Percentiles rank a stretch among this genome's conserved stretches.
These are phyloP conservation scores for Drosophila aldrichi DNA, from an alignment of 2,888 invertebrate species.

Conservation along the genomic window DNA sequence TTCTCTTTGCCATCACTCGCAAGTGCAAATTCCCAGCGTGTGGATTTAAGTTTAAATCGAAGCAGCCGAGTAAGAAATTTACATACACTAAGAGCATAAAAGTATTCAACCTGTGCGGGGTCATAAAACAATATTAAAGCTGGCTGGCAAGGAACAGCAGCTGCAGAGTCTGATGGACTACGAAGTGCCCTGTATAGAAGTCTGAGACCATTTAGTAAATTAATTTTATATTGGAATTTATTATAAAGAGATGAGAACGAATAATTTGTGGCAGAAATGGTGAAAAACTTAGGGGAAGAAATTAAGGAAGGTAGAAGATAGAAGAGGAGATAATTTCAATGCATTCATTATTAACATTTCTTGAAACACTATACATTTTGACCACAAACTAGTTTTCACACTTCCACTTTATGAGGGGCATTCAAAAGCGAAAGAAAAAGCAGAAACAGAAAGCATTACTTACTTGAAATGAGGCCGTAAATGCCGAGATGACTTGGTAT, in stretches of 20 bases:
- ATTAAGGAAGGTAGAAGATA: background rate
- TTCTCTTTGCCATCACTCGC: background rate
- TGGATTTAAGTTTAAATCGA: conserved; percentile 32
- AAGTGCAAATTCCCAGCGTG: conserved; percentile 4
- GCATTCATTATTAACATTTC: background rate
- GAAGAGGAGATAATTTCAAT: too few species aligned
- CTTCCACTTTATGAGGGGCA: conserved; percentile 10
- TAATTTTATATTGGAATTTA: background rate
- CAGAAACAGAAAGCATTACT: conserved; percentile 66
- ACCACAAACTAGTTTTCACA: background rate
- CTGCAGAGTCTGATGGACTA: background rate
- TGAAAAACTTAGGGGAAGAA: background rate
- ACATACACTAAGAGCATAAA: conserved; percentile 54
- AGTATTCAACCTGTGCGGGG: conserved; percentile 48
- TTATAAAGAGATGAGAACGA: background rate
- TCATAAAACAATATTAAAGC: conserved; percentile 55
- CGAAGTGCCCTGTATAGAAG: background rate
- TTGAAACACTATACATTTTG: background rate
- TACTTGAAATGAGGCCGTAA: conserved; percentile 95
- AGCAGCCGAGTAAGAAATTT: conserved; percentile 44
- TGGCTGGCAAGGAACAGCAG: background rate
- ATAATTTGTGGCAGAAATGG: background rate
- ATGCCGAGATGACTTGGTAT: conserved; percentile 94
- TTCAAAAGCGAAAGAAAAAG: conserved; percentile 25
- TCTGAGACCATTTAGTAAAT: background rate